A percentile compares a stretch with the other conserved stretches of the same genome.
Evolutionary conservation across 2,113 vertebrate genomes (phyloP).

Genomic region (Prunella fulvescens): DNA sequence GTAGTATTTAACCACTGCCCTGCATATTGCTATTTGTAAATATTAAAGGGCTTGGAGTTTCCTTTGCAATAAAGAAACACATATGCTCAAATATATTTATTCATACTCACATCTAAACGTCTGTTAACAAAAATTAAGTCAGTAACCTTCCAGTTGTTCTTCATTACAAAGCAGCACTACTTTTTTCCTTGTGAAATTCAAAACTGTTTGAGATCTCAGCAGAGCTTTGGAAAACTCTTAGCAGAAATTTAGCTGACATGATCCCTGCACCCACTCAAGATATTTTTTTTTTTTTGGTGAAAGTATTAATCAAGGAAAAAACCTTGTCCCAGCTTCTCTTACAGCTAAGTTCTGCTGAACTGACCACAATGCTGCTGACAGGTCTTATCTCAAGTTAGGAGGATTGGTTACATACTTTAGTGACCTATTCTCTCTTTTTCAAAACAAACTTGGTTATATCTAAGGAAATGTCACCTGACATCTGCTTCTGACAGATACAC

Average conservation of each 20-base stretch:
- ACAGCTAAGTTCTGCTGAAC: neutral
- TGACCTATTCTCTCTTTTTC: neutral
- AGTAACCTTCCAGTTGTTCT: neutral
- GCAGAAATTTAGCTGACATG: neutral
- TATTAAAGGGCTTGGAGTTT: neutral
- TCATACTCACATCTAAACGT: neutral
- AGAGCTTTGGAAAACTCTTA: neutral
- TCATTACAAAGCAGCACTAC: neutral
- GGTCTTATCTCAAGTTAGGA: neutral
- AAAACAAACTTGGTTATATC: neutral
- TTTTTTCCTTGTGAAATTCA: neutral
- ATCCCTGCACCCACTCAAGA: neutral
- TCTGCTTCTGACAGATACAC: neutral
- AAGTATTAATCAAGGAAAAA: neutral
- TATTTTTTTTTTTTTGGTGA: neutral
- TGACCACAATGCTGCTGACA: neutral
- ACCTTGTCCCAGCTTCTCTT: neutral
- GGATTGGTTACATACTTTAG: neutral
- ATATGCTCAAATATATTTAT: neutral
- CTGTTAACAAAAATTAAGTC: neutral
- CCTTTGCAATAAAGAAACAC: neutral
- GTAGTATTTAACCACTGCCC: neutral
- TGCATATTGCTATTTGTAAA: neutral
- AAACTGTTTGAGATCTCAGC: neutral
- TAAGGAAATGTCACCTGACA: neutral